phyloP scores from a whole-genome alignment of 2,797 vertebrate genomes.

The Delichon dasypus region DNA sequence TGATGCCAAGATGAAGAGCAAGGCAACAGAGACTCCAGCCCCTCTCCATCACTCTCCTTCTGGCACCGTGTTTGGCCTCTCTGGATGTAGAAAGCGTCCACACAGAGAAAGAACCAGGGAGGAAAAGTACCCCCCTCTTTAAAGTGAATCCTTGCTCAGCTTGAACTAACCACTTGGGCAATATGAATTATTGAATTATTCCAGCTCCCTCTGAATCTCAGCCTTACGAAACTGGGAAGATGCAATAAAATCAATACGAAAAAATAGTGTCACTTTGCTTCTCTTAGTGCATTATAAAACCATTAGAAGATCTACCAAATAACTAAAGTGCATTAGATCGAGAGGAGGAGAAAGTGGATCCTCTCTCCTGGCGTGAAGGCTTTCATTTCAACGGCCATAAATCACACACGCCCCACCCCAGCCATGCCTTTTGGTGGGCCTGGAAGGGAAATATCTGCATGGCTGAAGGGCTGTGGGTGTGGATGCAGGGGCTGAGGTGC shows the following conservation, averaged over 20 bases:
- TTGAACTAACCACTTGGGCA: constrained; percentile 18
- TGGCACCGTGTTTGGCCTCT: neutral
- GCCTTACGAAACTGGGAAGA: constrained; percentile 51
- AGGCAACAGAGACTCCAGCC: neutral
- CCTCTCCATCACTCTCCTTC: neutral
- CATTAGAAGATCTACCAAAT: constrained; percentile 72
- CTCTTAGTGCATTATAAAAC: constrained; percentile 66
- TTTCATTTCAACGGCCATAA: constrained; percentile 33
- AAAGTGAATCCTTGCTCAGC: neutral
- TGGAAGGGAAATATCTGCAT: neutral
- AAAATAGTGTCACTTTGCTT: constrained; percentile 60
- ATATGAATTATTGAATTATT: constrained; percentile 64
- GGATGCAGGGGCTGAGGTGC: neutral
- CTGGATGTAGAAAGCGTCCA: neutral
- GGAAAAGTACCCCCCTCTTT: neutral
- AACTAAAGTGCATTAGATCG: constrained; percentile 68
- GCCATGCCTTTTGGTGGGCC: neutral
- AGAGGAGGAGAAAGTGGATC: constrained; percentile 51
- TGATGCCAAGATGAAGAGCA: neutral
- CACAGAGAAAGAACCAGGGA: neutral
- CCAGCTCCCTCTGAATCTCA: constrained; percentile 33
- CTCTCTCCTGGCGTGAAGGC: neutral
- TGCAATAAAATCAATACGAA: constrained; percentile 47
- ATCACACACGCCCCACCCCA: neutral
- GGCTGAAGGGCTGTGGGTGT: neutral